Base-by-base conservation (phyloP, 2,797 vertebrate species). In the Vultur gryphus region DNA sequence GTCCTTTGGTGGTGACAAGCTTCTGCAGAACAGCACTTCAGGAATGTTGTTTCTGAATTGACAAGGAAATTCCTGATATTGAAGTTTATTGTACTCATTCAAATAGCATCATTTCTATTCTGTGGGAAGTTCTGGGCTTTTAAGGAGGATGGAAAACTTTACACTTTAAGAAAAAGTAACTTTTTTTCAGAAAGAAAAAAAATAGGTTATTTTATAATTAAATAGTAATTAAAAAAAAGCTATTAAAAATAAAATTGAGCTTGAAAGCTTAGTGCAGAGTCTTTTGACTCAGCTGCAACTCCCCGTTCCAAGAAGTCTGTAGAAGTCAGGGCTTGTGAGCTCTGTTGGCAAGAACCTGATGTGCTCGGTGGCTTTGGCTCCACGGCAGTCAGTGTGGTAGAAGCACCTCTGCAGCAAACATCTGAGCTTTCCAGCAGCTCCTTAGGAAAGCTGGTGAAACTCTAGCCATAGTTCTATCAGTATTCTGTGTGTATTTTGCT, bases 361-460 rank as follows among this genome's bases (percentile, higher is more conserved):
- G 15, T 31, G 39, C n/a, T 89, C 0, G 0, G 13, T 0, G 0
- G 9, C 1, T 0, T 14, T 62, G 59, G 23, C 33, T 85, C 75
- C 35, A 9, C 1, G 6, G 41, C 21, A 72, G 28, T 41, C 12
- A 2, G 26, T 43, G 48, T 78, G 57, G 23, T 46, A 61, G 57
- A 65, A 80, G 3, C 46, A n/a, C 41, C 49, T 48, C 44, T 49
- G 25, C 20, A 58, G 64, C 49, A 81, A 71, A 46, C 15, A 16
- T 16, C 19, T 28, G 76, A 92, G 41, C 16, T 76, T 46, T 69
- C 17, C 58, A 84, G 41, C 33, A 88, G 33, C 19, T 39, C 28
- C 26, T 37, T 43, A 48, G 35, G 79, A 82, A 58, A 73, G 29
- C 21, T 72, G 29, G 19, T 70, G 58, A 75, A 90, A 62, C 2